phyloP scores from a whole-genome alignment of 2,113 vertebrate species.

The Mirounga angustirostris region DNA sequence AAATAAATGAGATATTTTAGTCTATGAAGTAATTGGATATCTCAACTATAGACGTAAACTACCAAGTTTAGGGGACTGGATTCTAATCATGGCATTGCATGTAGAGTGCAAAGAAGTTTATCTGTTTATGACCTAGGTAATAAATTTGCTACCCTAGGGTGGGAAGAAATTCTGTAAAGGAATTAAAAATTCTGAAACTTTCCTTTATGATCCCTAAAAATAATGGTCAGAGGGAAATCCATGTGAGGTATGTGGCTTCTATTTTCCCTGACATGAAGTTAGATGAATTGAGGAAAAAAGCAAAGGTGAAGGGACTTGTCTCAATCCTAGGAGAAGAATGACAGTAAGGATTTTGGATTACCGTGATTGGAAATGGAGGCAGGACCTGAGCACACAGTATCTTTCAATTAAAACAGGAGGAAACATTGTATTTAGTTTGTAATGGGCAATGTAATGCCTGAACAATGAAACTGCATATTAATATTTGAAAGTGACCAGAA shows the following conservation, averaged over 20 bases:
- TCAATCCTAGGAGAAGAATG: neutral
- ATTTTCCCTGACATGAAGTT: neutral
- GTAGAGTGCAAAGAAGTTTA: neutral
- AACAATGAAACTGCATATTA: neutral
- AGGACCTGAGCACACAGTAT: neutral
- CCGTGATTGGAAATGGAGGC: neutral
- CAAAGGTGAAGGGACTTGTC: neutral
- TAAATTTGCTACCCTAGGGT: neutral
- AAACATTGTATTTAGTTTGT: neutral
- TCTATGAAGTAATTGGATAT: neutral
- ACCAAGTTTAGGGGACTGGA: accelerated
- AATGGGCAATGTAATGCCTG: neutral
- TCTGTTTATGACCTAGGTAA: neutral
- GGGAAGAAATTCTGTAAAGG: neutral
- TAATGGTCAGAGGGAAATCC: neutral
- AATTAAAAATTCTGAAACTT: neutral
- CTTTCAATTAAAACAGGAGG: neutral
- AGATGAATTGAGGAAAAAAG: neutral
- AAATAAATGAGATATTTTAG: neutral
- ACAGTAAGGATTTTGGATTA: neutral
- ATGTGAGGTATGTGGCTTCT: neutral
- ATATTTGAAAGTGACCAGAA: neutral
- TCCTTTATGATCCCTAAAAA: neutral
- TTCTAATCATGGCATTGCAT: neutral
- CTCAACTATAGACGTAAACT: neutral